Evolutionary conservation across 2,797 vertebrate species (phyloP).

Genomic region (Trematomus bernacchii): DNA sequence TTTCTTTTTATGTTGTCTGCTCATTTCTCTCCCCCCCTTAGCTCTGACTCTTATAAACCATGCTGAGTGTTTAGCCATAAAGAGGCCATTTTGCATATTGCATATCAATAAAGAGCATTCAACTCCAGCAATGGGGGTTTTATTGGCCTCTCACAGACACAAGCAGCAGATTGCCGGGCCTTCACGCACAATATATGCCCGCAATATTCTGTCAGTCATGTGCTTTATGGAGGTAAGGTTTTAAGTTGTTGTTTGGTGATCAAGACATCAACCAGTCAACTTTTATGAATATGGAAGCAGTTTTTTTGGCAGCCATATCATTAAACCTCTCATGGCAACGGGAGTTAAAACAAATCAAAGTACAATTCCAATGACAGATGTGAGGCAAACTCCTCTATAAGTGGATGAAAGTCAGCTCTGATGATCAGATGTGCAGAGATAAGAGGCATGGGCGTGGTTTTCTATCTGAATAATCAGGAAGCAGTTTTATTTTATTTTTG

Average conservation of each 20-base stretch:
- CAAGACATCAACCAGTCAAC: conserved; percentile 15
- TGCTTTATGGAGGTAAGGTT: conserved; percentile 34
- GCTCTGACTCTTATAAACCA: conserved; percentile 52
- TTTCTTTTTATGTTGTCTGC: conserved; percentile 21
- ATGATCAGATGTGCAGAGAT: conserved; percentile 17
- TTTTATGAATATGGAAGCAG: conserved; percentile 14
- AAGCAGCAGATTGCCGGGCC: conserved; percentile 1
- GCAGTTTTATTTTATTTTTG: not conserved
- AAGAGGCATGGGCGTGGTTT: not conserved
- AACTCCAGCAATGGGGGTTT: conserved; percentile 36
- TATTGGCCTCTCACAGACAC: conserved; percentile 45
- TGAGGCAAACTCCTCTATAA: conserved; percentile 2
- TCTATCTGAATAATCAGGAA: conserved; percentile 6
- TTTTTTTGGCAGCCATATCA: not conserved
- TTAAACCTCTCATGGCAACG: conserved; percentile 13
- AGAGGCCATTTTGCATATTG: conserved; percentile 77
- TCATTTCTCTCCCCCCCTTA: conserved; percentile 24
- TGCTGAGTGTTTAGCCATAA: conserved; percentile 60
- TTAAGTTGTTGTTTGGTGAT: conserved; percentile 17
- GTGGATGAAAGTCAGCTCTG: conserved; percentile 5
- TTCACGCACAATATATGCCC: conserved; percentile 11
- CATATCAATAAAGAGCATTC: conserved; percentile 74
- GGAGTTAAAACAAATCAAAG: conserved; percentile 27
- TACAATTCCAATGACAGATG: conserved; percentile 1
- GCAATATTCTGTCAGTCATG: conserved; percentile 18